Conservation (phyloP, 2,888 invertebrate genomes). For the Leptopilina syphax region DNA sequence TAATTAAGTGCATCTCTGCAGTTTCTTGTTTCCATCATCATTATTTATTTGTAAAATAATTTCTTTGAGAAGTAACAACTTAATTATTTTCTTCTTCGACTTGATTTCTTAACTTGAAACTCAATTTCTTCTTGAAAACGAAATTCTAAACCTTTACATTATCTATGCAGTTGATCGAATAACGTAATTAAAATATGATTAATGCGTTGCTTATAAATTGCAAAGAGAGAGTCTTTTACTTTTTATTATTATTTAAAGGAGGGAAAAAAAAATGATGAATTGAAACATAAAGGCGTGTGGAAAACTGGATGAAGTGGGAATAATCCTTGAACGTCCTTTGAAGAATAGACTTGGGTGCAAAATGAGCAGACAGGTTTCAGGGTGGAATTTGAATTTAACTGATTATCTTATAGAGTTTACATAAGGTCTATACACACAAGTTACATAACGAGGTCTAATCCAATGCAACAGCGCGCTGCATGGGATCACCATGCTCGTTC, state of each 20-base stretch:
- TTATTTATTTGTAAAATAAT: not conserved
- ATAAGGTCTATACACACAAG: slow-evolving; percentile 46
- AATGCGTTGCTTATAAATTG: not conserved
- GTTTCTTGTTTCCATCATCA: too few species aligned
- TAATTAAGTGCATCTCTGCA: too few species aligned
- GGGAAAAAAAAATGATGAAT: not conserved
- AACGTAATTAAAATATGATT: slow-evolving; percentile 19
- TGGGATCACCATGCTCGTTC: slow-evolving; percentile 38
- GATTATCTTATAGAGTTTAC: slow-evolving; percentile 35
- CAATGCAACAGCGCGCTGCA: slow-evolving; percentile 46
- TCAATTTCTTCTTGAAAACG: not conserved
- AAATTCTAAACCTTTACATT: not conserved
- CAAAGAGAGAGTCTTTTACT: too few species aligned
- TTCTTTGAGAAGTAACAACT: not conserved
- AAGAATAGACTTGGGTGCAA: not conserved
- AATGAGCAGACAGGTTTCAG: slow-evolving; percentile 15
- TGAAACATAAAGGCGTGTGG: slow-evolving; percentile 10
- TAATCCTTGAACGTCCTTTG: slow-evolving; percentile 37
- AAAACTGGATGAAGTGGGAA: not conserved
- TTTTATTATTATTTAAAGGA: too few species aligned
- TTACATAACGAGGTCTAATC: slow-evolving; percentile 54
- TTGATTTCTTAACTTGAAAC: too few species aligned
- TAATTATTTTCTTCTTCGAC: not conserved
- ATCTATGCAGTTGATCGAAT: not conserved
- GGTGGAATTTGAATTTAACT: slow-evolving; percentile 20